These are phyloP conservation scores for Phenganax subtilis DNA, from an alignment of 92 coral and sea anemone genomes.

Conservation along the genomic window DNA sequence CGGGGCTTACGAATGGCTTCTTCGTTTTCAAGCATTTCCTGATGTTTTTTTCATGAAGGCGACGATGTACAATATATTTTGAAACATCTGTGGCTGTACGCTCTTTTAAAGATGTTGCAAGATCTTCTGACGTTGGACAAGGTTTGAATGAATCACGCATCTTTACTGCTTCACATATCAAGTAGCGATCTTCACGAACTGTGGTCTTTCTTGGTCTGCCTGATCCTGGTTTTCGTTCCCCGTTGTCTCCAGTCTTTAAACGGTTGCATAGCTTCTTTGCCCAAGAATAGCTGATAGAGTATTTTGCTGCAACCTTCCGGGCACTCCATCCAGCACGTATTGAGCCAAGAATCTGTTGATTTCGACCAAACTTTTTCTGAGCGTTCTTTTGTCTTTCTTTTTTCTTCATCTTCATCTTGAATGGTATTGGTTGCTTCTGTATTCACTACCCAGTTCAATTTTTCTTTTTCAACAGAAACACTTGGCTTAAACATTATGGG, in stretches of 20 bases:
- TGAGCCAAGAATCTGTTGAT: slow-evolving; percentile 8
- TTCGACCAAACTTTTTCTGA: slow-evolving; percentile 7
- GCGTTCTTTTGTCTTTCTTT: background rate
- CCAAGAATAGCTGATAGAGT: background rate
- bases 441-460: too few relatives aligned
- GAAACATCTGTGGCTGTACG: slow-evolving; percentile 1
- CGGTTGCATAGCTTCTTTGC: slow-evolving; percentile 1
- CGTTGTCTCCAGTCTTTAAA: background rate
- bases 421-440: too few relatives aligned
- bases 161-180: background rate
- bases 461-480: too few relatives aligned
- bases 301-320: background rate
- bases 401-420: background rate
- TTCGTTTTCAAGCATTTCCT: too few relatives aligned
- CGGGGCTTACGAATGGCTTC: too few relatives aligned
- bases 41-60: too few relatives aligned
- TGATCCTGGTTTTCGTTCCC: slow-evolving; percentile 7
- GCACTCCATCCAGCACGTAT: slow-evolving; percentile 14
- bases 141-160: background rate
- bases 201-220: slow-evolving; percentile 7
- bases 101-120: background rate
- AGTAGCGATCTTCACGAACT: background rate
- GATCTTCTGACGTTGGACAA: background rate
- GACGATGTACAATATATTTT: background rate
- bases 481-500: too few relatives aligned